Evolutionary conservation across 2,113 vertebrate species (phyloP).

Genomic region (Xenopus borealis): DNA sequence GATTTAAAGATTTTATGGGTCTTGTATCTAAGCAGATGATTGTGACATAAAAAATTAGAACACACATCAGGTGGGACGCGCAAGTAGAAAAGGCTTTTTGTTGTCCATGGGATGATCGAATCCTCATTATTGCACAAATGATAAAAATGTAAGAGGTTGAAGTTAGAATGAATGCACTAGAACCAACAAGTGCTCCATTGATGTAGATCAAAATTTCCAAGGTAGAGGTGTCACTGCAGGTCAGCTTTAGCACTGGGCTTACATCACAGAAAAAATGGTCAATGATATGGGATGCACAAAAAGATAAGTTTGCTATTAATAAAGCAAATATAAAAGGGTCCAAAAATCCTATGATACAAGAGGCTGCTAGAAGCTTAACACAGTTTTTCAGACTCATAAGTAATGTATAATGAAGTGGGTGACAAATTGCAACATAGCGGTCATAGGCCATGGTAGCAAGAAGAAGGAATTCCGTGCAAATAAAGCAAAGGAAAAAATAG

Average conservation of each 20-base stretch:
- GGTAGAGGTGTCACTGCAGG: conserved; percentile 13
- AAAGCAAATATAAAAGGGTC: conserved; percentile 1
- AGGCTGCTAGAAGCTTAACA: background rate
- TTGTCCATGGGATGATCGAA: conserved; percentile 8
- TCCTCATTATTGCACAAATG: conserved; percentile 18
- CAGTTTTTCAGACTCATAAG: conserved; percentile 15
- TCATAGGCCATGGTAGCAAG: conserved; percentile 32
- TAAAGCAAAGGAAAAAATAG: conserved; percentile 15
- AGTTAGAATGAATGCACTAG: conserved; percentile 1
- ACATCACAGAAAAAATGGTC: conserved; percentile 39
- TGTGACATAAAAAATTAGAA: conserved; percentile 20
- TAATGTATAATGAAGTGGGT: conserved; percentile 17
- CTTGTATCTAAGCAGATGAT: conserved; percentile 10
- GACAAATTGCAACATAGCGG: conserved; percentile 28
- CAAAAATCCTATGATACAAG: background rate
- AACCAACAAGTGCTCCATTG: conserved; percentile 1
- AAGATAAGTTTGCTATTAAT: conserved; percentile 9
- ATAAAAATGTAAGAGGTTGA: conserved; percentile 20
- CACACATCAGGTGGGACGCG: conserved; percentile 8
- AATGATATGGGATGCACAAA: conserved; percentile 13
- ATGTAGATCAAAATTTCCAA: conserved; percentile 4
- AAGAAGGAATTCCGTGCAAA: conserved; percentile 23
- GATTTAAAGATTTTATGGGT: conserved; percentile 12
- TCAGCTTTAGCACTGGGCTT: conserved; percentile 20
- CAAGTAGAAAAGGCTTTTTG: conserved; percentile 26